Conservation (phyloP, 2,113 vertebrate genomes). For the Astatotilapia flaviijosephi region DNA sequence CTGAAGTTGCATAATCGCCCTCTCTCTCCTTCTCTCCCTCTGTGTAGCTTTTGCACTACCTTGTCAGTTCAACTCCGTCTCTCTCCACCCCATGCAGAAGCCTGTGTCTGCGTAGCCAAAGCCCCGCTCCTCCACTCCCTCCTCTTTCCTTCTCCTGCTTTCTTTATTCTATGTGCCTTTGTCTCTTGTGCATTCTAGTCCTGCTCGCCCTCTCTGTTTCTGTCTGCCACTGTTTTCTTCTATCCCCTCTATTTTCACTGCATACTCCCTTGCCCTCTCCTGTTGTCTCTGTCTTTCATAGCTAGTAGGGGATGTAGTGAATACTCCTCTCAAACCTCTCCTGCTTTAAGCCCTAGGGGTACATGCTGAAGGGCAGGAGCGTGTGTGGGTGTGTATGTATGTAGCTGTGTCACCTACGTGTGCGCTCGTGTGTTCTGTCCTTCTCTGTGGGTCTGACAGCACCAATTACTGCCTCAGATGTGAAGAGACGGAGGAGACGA, state of each 20-base stretch:
- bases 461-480: conserved; percentile 66
- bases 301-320: conserved; percentile 41
- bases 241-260: conserved; percentile 9
- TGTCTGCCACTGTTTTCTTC: conserved; percentile 29
- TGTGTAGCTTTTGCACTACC: conserved; percentile 9
- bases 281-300: conserved; percentile 44
- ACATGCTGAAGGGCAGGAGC: conserved; percentile 49
- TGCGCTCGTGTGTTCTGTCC: conserved; percentile 13
- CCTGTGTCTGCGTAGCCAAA: not conserved
- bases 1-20: conserved; percentile 40
- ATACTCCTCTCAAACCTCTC: conserved; percentile 40
- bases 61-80: conserved; percentile 29
- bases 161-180: not conserved
- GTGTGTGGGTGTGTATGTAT: not conserved
- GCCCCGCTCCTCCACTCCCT: not conserved
- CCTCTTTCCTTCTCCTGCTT: not conserved
- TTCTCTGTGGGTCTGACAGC: conserved; percentile 60
- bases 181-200: conserved; percentile 26
- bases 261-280: conserved; percentile 4
- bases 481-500: conserved; percentile 38
- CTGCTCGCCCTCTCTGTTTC: conserved; percentile 27
- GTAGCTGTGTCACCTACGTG: not conserved
- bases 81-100: not conserved
- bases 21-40: not conserved
- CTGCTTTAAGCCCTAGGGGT: conserved; percentile 38